phyloP scores from a whole-genome alignment of 1,140 invertebrate genomes.

The Hyposmocoma kahamanoa region DNA sequence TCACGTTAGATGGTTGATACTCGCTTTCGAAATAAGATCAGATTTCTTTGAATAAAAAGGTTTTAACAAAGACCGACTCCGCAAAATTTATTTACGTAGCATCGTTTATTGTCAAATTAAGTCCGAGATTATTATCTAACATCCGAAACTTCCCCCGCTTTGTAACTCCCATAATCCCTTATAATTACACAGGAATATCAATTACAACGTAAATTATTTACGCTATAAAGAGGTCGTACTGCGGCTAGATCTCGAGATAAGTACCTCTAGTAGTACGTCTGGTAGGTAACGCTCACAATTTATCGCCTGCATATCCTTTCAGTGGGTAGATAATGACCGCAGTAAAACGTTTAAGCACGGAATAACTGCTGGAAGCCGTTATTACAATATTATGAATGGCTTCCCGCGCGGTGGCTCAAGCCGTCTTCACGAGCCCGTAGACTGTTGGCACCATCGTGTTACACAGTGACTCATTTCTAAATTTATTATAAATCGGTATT shows the following conservation, averaged over 20 bases:
- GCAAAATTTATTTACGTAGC: too few species aligned
- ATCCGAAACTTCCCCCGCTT: too few species aligned
- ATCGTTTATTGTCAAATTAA: too few species aligned
- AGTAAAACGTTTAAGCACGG: slow-evolving; percentile 73
- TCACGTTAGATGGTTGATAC: too few species aligned
- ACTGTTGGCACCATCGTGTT: too few species aligned
- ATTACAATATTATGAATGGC: slow-evolving; percentile 73
- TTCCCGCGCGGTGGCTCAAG: slow-evolving; percentile 45
- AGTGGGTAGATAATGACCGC: slow-evolving; percentile 72
- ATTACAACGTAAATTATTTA: slow-evolving; percentile 46
- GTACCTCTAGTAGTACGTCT: slow-evolving; percentile 17
- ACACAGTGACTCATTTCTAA: too few species aligned
- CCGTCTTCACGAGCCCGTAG: too few species aligned
- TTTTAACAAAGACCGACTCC: too few species aligned
- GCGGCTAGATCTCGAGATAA: slow-evolving; percentile 55
- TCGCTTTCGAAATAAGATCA: too few species aligned
- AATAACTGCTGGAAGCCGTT: slow-evolving; percentile 70
- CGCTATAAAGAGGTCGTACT: slow-evolving; percentile 36
- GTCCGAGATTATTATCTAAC: slow-evolving; percentile 13
- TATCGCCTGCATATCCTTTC: slow-evolving; percentile 73
- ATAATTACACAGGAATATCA: slow-evolving; percentile 28
- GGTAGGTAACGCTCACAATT: slow-evolving; percentile 60
- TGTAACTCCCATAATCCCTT: slow-evolving; percentile 12
- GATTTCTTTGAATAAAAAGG: too few species aligned
- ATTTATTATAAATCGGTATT: too few species aligned